Percentiles rank a stretch among this genome's conserved stretches.
These are phyloP conservation scores for Columba livia DNA, from an alignment of 2,113 vertebrate species.

Conservation along the genomic window DNA sequence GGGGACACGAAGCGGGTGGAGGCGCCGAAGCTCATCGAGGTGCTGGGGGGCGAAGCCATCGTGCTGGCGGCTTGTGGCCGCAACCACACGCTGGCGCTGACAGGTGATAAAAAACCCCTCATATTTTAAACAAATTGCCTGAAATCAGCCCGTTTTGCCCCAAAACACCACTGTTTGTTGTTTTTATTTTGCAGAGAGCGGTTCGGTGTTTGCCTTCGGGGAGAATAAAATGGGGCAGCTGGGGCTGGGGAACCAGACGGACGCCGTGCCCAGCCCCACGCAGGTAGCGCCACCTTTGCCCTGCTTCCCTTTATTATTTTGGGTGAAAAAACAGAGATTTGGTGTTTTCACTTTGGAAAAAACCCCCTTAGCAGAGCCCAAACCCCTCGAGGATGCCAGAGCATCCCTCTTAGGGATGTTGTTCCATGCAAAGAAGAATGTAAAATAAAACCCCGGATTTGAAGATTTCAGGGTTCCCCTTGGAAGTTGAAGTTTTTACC, in stretches of 20 bases:
- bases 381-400: fast-evolving
- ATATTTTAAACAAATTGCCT: neutral
- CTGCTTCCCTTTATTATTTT: neutral
- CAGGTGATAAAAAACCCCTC: constrained; percentile 70
- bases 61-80: constrained; percentile 90
- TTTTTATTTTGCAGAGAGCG: constrained; percentile 77
- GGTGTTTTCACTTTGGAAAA: fast-evolving
- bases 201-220: constrained; percentile 88
- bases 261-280: constrained; percentile 90
- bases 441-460: neutral
- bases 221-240: constrained; percentile 98
- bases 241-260: constrained; percentile 93
- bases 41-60: constrained; percentile 81
- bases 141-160: fast-evolving
- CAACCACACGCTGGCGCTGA: constrained; percentile 93
- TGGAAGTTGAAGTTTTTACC: fast-evolving
- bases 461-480: neutral
- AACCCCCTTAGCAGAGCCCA: neutral
- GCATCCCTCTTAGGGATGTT: neutral
- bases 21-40: constrained; percentile 88
- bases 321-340: neutral
- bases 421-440: no score
- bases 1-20: constrained; percentile 95
- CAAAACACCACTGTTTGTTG: neutral
- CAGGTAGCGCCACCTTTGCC: constrained; percentile 62